Conservation (phyloP, 2,797 vertebrate genomes). For the Coreius guichenoti region DNA sequence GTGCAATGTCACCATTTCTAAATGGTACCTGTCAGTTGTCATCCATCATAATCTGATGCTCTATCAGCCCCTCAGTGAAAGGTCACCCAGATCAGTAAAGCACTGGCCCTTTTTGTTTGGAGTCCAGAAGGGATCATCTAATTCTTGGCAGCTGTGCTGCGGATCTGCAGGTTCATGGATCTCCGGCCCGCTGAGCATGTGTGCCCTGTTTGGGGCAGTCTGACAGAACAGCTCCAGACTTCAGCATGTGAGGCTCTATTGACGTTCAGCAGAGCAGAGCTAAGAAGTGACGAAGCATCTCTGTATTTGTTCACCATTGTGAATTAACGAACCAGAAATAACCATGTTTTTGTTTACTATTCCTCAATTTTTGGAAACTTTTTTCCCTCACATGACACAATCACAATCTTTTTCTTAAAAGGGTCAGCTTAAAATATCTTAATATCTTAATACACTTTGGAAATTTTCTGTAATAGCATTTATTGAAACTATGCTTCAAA, state of each 20-base stretch:
- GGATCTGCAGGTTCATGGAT: constrained; percentile 75
- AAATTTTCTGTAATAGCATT: not conserved
- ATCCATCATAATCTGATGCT: constrained; percentile 78
- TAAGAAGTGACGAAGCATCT: constrained; percentile 41
- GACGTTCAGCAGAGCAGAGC: constrained; percentile 49
- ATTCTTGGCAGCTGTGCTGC: constrained; percentile 73
- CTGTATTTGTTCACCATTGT: not conserved
- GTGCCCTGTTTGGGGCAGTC: constrained; percentile 68
- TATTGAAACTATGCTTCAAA: not conserved
- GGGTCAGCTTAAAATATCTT: not conserved
- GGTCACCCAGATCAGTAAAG: constrained; percentile 75
- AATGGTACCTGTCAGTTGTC: constrained; percentile 88
- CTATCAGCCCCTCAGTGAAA: constrained; percentile 72
- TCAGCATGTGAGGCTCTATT: constrained; percentile 51
- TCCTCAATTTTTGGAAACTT: not conserved
- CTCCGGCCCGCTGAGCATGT: constrained; percentile 69
- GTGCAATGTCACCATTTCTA: constrained; percentile 74
- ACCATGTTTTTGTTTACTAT: not conserved
- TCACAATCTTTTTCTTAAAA: not conserved
- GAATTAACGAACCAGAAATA: not conserved
- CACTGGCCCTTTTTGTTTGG: constrained; percentile 58
- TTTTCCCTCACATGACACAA: not conserved
- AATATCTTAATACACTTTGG: not conserved
- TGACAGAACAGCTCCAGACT: constrained; percentile 65
- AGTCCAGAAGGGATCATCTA: constrained; percentile 74